These are phyloP conservation scores for Grus americana DNA, from an alignment of 2,113 vertebrate genomes.

Conservation along the genomic window DNA sequence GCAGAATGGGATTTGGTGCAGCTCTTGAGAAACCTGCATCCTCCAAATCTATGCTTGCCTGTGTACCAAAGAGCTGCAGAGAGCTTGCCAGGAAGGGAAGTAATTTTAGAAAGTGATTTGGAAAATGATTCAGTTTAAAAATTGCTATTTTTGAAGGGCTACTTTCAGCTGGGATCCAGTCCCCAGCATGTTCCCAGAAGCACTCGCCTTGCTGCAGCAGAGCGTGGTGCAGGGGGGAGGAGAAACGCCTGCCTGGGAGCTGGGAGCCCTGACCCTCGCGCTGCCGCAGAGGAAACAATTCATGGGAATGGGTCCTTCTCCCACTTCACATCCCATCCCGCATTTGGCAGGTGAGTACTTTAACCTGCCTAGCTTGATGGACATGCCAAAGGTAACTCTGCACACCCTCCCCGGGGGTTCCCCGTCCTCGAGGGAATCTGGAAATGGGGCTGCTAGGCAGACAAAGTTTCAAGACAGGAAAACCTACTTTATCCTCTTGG, in stretches of 20 bases:
- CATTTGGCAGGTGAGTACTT: neutral
- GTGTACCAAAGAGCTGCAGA: neutral
- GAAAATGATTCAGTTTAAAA: constrained; percentile 59
- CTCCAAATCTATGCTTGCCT: neutral
- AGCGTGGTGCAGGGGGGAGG: neutral
- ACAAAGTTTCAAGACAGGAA: neutral
- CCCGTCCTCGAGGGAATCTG: neutral
- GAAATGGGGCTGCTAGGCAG: neutral
- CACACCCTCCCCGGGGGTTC: neutral
- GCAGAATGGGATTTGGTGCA: neutral
- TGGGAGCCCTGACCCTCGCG: neutral
- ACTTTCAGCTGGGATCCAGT: constrained; percentile 60
- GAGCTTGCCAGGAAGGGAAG: constrained; percentile 57
- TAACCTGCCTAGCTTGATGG: neutral
- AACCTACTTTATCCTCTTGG: neutral
- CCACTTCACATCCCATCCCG: rapidly evolving
- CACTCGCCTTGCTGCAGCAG: constrained; percentile 4
- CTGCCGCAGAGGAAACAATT: neutral
- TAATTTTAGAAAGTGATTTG: constrained; percentile 66
- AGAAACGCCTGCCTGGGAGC: neutral
- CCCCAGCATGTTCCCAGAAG: constrained; percentile 29
- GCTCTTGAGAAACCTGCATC: neutral
- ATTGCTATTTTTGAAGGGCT: constrained; percentile 64
- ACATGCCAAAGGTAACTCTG: neutral
- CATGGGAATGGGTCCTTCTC: neutral